Evolutionary conservation across 2,113 vertebrate genomes (phyloP).

Genomic region (Castor canadensis): DNA sequence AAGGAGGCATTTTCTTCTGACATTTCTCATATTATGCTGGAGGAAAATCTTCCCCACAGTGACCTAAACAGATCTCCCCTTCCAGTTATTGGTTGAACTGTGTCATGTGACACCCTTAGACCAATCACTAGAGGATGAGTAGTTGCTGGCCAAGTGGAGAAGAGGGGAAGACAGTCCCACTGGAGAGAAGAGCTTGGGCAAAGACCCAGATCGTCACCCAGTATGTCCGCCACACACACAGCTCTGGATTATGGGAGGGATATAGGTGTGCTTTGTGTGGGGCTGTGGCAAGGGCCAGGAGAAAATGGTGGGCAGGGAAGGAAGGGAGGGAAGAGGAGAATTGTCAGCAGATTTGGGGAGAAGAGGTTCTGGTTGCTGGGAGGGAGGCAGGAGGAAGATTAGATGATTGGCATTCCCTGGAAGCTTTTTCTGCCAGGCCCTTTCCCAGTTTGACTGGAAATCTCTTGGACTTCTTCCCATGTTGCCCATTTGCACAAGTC

Average conservation of each 20-base stretch:
- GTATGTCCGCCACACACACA: not conserved
- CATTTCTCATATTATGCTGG: not conserved
- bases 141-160: not conserved
- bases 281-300: not conserved
- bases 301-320: not conserved
- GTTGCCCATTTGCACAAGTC: not conserved
- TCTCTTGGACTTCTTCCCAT: not conserved
- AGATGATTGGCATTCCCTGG: rapidly evolving
- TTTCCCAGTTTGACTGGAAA: not conserved
- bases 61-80: not conserved
- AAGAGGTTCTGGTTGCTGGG: not conserved
- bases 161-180: not conserved
- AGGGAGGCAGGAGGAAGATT: not conserved
- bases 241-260: not conserved
- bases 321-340: not conserved
- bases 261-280: not conserved
- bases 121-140: not conserved
- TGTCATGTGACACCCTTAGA: not conserved
- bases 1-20: not conserved
- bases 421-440: not conserved
- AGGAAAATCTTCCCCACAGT: not conserved
- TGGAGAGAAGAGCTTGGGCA: not conserved
- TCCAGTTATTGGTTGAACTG: not conserved
- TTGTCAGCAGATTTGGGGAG: not conserved
- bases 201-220: too few relatives aligned